Evolutionary conservation across 2,797 vertebrate genomes (phyloP).

Genomic region (Steatocranus sp.): DNA sequence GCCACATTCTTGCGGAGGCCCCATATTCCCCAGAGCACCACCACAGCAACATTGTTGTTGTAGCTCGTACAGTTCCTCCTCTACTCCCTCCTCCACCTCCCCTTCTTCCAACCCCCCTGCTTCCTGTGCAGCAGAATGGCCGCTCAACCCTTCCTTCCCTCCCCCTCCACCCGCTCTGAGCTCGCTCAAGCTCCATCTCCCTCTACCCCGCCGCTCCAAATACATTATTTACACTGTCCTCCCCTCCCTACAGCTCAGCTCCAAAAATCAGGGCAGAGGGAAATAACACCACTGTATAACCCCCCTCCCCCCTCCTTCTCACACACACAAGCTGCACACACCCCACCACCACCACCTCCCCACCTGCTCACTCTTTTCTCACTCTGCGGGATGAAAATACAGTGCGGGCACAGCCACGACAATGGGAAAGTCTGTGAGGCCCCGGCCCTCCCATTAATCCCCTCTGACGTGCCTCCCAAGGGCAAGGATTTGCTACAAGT

Average conservation of each 20-base stretch:
- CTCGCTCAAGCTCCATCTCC: constrained; percentile 42
- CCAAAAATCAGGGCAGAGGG: constrained; percentile 71
- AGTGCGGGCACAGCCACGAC: constrained; percentile 69
- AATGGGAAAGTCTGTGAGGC: constrained; percentile 76
- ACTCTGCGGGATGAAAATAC: constrained; percentile 65
- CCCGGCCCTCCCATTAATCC: constrained; percentile 73
- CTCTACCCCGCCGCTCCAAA: constrained; percentile 48
- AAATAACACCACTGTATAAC: constrained; percentile 69
- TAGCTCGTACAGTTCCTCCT: constrained; percentile 16
- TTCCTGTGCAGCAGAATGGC: constrained; percentile 59
- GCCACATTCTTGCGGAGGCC: constrained; percentile 60
- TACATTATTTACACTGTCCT: constrained; percentile 72
- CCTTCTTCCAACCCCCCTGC: neutral
- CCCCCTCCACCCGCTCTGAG: constrained; percentile 6
- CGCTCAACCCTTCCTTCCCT: constrained; percentile 23
- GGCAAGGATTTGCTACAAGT: constrained; percentile 77
- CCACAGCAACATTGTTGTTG: constrained; percentile 12
- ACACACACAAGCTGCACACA: constrained; percentile 13
- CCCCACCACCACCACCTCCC: constrained; percentile 13
- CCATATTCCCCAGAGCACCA: constrained; percentile 54
- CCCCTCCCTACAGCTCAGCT: constrained; percentile 53
- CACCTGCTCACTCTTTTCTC: constrained; percentile 63
- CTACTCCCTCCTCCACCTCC: neutral
- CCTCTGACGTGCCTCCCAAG: constrained; percentile 76
- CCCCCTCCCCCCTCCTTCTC: neutral